A percentile compares a stretch with the other conserved stretches of the same genome.
Evolutionary conservation across 1,140 invertebrate genomes (phyloP).

Genomic region (Heliconius hermathena): DNA sequence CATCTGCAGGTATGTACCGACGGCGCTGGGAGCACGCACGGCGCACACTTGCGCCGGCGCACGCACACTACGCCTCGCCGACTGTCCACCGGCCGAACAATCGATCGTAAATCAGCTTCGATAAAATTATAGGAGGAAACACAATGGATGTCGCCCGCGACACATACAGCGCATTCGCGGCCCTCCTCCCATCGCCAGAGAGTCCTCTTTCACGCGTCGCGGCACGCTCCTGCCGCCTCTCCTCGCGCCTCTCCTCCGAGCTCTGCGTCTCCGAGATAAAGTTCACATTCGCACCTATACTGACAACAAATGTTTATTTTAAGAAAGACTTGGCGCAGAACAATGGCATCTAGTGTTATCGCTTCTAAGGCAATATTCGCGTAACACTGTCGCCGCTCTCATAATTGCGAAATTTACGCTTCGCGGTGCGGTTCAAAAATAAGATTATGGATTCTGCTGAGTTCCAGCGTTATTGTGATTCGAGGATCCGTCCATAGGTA

Average conservation of each 20-base stretch:
- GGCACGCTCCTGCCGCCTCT: conserved; percentile 43
- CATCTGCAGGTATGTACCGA: conserved; percentile 72
- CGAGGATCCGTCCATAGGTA: conserved; percentile 80
- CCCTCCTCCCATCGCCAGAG: conserved; percentile 65
- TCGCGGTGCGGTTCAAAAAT: conserved; percentile 81
- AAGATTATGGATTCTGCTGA: conserved; percentile 81
- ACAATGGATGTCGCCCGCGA: conserved; percentile 72
- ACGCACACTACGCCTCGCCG: conserved; percentile 61
- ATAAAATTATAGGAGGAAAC: conserved; percentile 81
- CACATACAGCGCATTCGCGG: conserved; percentile 66
- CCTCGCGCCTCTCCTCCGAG: conserved; percentile 27
- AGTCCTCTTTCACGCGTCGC: conserved; percentile 70
- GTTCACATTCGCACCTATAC: conserved; percentile 78
- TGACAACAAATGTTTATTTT: conserved; percentile 80
- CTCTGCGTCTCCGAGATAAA: conserved; percentile 77
- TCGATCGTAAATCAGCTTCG: conserved; percentile 81
- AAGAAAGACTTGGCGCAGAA: conserved; percentile 57
- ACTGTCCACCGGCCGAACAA: conserved; percentile 77
- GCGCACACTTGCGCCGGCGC: conserved; percentile 66
- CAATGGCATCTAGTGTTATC: conserved; percentile 51
- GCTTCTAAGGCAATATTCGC: conserved; percentile 59
- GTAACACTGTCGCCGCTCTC: conserved; percentile 46
- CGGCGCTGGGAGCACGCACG: conserved; percentile 54
- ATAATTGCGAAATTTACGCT: conserved; percentile 82
- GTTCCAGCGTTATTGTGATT: conserved; percentile 80